A percentile compares a stretch with the other conserved stretches of the same genome.
These are phyloP conservation scores for Lepidurus apus DNA, from an alignment of 1,140 invertebrate species.

Conservation along the genomic window DNA sequence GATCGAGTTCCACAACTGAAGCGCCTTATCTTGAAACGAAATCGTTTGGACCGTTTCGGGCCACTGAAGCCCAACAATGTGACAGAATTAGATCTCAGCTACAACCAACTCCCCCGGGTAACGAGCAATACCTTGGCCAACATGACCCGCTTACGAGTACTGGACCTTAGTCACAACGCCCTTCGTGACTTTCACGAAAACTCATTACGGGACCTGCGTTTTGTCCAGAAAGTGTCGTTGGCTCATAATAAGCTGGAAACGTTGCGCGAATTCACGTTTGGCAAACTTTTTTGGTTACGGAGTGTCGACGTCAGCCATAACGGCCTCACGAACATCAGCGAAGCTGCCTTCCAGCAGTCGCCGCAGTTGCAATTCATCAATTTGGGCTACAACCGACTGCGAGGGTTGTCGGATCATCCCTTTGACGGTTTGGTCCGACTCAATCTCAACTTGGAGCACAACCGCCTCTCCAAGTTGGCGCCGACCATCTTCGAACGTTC, in stretches of 20 bases:
- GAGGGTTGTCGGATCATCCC: slow-evolving; percentile 66
- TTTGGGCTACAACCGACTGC: slow-evolving; percentile 66
- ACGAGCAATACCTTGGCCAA: slow-evolving; percentile 69
- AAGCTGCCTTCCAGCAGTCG: slow-evolving; percentile 84
- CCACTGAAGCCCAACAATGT: slow-evolving; percentile 34
- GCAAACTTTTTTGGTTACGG: slow-evolving; percentile 64
- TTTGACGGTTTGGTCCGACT: slow-evolving; percentile 75
- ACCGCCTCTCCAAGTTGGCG: slow-evolving; percentile 65
- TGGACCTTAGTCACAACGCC: slow-evolving; percentile 69
- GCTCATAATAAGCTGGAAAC: slow-evolving; percentile 66
- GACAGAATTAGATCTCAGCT: slow-evolving; percentile 36
- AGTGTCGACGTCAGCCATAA: slow-evolving; percentile 65
- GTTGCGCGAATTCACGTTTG: slow-evolving; percentile 76
- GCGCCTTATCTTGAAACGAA: slow-evolving; percentile 43
- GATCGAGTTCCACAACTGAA: slow-evolving; percentile 41
- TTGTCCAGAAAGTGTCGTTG: slow-evolving; percentile 50
- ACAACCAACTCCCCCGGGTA: slow-evolving; percentile 65
- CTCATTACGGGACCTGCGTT: not conserved
- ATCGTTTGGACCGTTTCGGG: slow-evolving; percentile 38
- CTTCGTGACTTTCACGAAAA: slow-evolving; percentile 54
- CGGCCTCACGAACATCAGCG: slow-evolving; percentile 68
- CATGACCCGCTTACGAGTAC: slow-evolving; percentile 58
- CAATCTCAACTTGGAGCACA: slow-evolving; percentile 68
- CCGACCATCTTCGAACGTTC: slow-evolving; percentile 76
- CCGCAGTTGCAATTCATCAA: slow-evolving; percentile 75